Percentiles rank a stretch among this genome's conserved stretches.
phyloP scores from a whole-genome alignment of 1,140 invertebrate genomes.

The Drosophila orena region DNA sequence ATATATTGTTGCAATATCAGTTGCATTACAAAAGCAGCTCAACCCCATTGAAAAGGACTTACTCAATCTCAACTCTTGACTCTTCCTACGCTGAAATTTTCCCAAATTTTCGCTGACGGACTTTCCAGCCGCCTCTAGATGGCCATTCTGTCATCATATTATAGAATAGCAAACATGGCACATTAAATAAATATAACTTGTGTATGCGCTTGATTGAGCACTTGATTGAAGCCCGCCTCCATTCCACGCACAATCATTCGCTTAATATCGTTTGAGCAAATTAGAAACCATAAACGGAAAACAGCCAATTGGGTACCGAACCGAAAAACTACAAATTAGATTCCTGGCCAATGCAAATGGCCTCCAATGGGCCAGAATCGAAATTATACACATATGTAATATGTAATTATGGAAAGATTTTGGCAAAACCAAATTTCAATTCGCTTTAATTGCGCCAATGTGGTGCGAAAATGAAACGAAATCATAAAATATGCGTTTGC shows the following conservation, averaged over 20 bases:
- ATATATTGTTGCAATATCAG: too few species aligned
- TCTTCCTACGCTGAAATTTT: too few species aligned
- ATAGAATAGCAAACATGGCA: conserved; percentile 21
- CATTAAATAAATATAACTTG: conserved; percentile 68
- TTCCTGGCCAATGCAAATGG: background rate
- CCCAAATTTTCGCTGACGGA: too few species aligned
- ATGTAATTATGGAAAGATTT: conserved; percentile 39
- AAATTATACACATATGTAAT: conserved; percentile 3
- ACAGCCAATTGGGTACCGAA: background rate
- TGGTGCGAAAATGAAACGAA: background rate
- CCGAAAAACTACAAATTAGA: conserved; percentile 15
- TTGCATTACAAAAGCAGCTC: too few species aligned
- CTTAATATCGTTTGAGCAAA: conserved; percentile 44
- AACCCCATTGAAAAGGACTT: too few species aligned
- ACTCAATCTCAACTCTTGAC: too few species aligned
- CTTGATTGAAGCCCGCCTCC: conserved; percentile 34
- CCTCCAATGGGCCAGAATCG: background rate
- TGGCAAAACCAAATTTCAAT: background rate
- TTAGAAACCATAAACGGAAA: conserved; percentile 28
- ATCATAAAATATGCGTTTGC: background rate
- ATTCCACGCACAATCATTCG: conserved; percentile 4
- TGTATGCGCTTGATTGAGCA: conserved; percentile 60
- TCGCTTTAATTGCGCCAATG: conserved; percentile 9
- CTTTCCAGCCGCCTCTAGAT: background rate
- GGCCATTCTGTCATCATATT: conserved; percentile 16